Conservation (phyloP, 1,140 invertebrate species). For the Penaeus chinensis region DNA sequence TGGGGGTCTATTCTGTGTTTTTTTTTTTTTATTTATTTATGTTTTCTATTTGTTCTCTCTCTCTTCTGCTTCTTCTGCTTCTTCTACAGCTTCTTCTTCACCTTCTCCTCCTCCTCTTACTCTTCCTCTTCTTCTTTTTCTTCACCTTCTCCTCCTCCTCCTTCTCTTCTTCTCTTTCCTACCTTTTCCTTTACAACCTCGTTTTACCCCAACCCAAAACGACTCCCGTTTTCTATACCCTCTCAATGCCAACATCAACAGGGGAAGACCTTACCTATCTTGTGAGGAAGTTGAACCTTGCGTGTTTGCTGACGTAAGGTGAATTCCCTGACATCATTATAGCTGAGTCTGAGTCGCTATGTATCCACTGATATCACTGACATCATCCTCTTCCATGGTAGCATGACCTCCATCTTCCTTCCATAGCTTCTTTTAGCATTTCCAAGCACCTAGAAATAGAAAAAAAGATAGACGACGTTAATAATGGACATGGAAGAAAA, state of each 20-base stretch:
- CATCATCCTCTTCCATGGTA: conserved; percentile 69
- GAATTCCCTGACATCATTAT: conserved; percentile 75
- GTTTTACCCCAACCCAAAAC: too few species aligned
- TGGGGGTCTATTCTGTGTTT: too few species aligned
- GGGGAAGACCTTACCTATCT: conserved; percentile 69
- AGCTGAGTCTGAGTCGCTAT: conserved; percentile 82
- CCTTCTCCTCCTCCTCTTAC: background rate
- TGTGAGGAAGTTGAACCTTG: conserved; percentile 71
- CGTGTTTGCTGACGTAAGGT: conserved; percentile 70
- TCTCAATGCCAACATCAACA: too few species aligned
- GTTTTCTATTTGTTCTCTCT: background rate
- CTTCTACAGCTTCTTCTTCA: background rate
- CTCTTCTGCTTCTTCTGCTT: background rate
- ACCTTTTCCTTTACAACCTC: too few species aligned
- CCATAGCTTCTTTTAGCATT: conserved; percentile 76
- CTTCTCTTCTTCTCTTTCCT: too few species aligned
- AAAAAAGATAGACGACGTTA: too few species aligned
- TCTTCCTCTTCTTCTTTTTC: background rate
- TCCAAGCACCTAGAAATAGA: conserved; percentile 74
- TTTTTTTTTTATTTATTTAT: too few species aligned
- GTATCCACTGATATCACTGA: conserved; percentile 78
- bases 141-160: background rate
- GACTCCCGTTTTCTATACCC: too few species aligned
- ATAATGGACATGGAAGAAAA: background rate
- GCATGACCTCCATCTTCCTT: conserved; percentile 64